Conservation (phyloP, 2,797 vertebrate genomes). For the Siniperca obscura region DNA sequence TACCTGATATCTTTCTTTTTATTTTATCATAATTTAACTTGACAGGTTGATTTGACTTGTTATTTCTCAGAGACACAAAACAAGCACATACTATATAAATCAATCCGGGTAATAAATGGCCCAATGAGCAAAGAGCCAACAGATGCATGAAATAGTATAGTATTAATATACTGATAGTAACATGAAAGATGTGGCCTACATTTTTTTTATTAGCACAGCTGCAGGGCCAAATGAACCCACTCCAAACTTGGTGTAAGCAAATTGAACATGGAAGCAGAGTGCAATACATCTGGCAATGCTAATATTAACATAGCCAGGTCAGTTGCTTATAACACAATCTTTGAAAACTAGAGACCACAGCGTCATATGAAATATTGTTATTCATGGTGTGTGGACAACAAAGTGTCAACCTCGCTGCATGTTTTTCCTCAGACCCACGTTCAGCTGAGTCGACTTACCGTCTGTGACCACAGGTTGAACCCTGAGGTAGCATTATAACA, state of each 20-base stretch:
- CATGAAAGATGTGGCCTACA: neutral
- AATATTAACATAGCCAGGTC: slow-evolving; percentile 84
- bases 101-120: neutral
- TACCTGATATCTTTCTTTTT: neutral
- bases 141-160: neutral
- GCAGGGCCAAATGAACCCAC: neutral
- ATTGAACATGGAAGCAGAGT: neutral
- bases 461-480: slow-evolving; percentile 69
- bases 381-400: slow-evolving; percentile 3
- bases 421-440: slow-evolving; percentile 40
- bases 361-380: neutral
- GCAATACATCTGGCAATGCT: neutral
- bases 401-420: neutral
- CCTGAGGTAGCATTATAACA: slow-evolving; percentile 52
- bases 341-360: neutral
- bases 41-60: neutral
- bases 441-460: slow-evolving; percentile 77
- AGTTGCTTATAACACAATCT: neutral
- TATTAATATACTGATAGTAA: neutral
- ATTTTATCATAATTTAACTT: neutral
- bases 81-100: neutral
- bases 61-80: neutral
- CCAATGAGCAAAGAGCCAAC: neutral
- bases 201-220: neutral
- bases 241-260: neutral